Evolutionary conservation across 2,113 vertebrate genomes (phyloP).

Genomic region (Hiodon alosoides): DNA sequence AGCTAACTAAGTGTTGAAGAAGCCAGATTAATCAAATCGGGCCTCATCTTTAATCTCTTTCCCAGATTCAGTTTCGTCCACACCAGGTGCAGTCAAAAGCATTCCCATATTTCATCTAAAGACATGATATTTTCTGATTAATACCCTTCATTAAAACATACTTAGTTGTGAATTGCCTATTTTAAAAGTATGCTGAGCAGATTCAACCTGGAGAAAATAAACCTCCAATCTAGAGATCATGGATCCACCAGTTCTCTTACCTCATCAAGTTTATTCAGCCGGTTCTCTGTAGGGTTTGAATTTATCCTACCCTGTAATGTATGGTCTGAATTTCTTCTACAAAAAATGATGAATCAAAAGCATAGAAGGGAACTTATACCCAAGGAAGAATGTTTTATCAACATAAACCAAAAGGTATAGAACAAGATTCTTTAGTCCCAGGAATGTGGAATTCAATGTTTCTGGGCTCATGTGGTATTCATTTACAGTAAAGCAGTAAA

Average conservation of each 20-base stretch:
- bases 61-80: constrained; percentile 1
- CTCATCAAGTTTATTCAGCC: not conserved
- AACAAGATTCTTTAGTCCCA: constrained; percentile 9
- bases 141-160: constrained; percentile 11
- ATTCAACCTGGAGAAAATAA: not conserved
- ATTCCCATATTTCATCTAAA: constrained; percentile 3
- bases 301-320: not conserved
- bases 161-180: not conserved
- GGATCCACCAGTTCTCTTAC: not conserved
- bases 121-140: not conserved
- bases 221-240: not conserved
- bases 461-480: constrained; percentile 7
- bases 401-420: constrained; percentile 7
- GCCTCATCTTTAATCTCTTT: constrained; percentile 21
- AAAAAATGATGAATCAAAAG: not conserved
- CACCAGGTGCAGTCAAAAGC: not conserved
- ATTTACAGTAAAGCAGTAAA: constrained; percentile 12
- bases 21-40: constrained; percentile 12
- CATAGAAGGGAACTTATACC: not conserved
- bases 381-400: constrained; percentile 12
- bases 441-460: constrained; percentile 2
- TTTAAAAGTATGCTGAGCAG: not conserved
- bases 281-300: not conserved
- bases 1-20: constrained; percentile 6
- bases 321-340: not conserved